Base-by-base conservation (phyloP, 2,113 vertebrate species). In the Aspiorhynchus laticeps region DNA sequence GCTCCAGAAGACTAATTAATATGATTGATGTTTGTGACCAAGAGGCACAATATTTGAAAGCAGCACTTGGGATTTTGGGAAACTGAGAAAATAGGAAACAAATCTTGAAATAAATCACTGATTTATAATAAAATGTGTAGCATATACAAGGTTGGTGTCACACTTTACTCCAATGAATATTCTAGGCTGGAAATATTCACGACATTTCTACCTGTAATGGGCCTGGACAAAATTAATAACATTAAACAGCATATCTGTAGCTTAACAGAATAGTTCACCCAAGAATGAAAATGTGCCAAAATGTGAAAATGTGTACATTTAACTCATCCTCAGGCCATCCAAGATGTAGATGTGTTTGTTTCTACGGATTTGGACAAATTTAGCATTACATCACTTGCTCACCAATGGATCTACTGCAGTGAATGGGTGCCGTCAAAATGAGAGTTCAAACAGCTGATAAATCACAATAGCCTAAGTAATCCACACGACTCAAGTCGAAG, bases 1-100 rank as follows among this genome's bases (percentile, higher is more conserved):
- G 76, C 75, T 63, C 26, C 71, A 38, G 31, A 48, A 59, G 79
- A 81, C 85, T 69, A 88, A 90, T 91, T 84, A 71, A 83, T 63
- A 46, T 88, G 77, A 88, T 85, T 80, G 63, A 88, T 69, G 61
- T 59, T 41, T 75, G 84, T 5, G 11, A 85, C 36, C 81, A 75
- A 21, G 33, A 46, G 6, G 6, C 26, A 71, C 61, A 11, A 4
- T 46, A 43, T 83, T 21, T 84, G 46, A 53, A 73, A 84, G 26
- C 12, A 84, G 26, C 43, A 24, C 24, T 6, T 61, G 24, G 33
- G n/a, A 76, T 28, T n/a, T 48, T 53, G 46, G 46, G 46, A 78
- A 21, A 77, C n/a, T 78, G 12, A 19, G 15, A 53, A 26, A 77
- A 31, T 5, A 5, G 46, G 43, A 61, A 59, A 61, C 5, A 15